Conservation (phyloP, 2,888 invertebrate genomes). For the Spodoptera exigua region DNA sequence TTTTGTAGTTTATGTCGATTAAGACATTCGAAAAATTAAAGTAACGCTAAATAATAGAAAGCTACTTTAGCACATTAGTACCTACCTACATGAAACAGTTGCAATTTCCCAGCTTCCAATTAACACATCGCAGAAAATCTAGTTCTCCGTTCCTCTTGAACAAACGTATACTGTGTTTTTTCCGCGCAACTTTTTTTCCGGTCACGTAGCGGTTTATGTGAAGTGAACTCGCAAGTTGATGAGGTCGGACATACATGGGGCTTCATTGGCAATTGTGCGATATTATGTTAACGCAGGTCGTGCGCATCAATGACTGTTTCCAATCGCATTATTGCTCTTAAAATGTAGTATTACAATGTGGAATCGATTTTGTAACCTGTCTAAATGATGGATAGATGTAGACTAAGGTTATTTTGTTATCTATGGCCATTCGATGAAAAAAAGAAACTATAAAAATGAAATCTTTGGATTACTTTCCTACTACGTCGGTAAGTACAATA, state of each 20-base stretch:
- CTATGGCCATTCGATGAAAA: too few species aligned
- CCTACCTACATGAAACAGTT: constrained; percentile 9
- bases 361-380: too few species aligned
- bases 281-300: constrained; percentile 53
- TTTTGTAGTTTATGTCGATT: too few species aligned
- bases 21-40: not conserved
- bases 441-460: too few species aligned
- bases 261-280: constrained; percentile 56
- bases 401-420: too few species aligned
- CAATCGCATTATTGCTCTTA: constrained; percentile 40
- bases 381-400: too few species aligned
- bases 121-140: constrained; percentile 49
- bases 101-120: constrained; percentile 34
- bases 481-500: too few species aligned
- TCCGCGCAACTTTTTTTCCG: constrained; percentile 68
- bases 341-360: not conserved
- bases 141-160: constrained; percentile 15
- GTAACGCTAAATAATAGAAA: constrained; percentile 1
- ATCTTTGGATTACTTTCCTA: too few species aligned
- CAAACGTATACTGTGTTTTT: constrained; percentile 1
- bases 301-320: constrained; percentile 50
- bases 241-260: constrained; percentile 70
- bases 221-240: constrained; percentile 68
- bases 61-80: not conserved
- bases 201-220: constrained; percentile 78